Evolutionary conservation across 2,888 invertebrate genomes (phyloP).

Genomic region (Drosophila colorata): DNA sequence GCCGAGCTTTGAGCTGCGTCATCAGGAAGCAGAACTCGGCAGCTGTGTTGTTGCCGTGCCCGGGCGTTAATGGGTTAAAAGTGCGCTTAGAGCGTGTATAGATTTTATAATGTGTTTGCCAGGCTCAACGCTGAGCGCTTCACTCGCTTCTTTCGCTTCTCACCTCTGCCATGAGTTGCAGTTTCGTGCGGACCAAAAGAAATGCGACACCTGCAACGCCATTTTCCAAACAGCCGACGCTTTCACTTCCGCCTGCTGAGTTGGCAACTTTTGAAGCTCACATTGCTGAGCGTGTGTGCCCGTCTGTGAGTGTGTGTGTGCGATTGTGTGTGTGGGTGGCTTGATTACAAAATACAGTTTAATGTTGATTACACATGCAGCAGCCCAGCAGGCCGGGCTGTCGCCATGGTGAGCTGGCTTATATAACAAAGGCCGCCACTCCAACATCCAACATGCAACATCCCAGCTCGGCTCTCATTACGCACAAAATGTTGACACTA

Average conservation of each 20-base stretch:
- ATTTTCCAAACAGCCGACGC: slow-evolving; percentile 60
- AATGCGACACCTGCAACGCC: slow-evolving; percentile 73
- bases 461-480: slow-evolving; percentile 57
- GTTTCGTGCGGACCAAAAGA: slow-evolving; percentile 55
- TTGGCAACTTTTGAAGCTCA: slow-evolving; percentile 60
- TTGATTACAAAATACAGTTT: slow-evolving; percentile 80
- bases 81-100: slow-evolving; percentile 78
- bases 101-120: slow-evolving; percentile 77
- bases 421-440: slow-evolving; percentile 42
- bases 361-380: slow-evolving; percentile 79
- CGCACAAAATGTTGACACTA: slow-evolving; percentile 77
- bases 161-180: slow-evolving; percentile 66
- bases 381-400: slow-evolving; percentile 38
- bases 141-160: neutral
- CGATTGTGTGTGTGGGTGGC: slow-evolving; percentile 43
- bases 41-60: slow-evolving; percentile 33
- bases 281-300: slow-evolving; percentile 5
- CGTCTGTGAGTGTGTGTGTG: slow-evolving; percentile 2
- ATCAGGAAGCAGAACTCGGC: slow-evolving; percentile 54
- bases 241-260: slow-evolving; percentile 76
- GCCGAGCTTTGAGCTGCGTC: slow-evolving; percentile 48
- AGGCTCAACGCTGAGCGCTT: slow-evolving; percentile 23
- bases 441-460: slow-evolving; percentile 9
- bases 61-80: slow-evolving; percentile 80
- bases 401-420: slow-evolving; percentile 50